Conservation (phyloP, 2,113 vertebrate genomes). For the Semnornis frantzii region DNA sequence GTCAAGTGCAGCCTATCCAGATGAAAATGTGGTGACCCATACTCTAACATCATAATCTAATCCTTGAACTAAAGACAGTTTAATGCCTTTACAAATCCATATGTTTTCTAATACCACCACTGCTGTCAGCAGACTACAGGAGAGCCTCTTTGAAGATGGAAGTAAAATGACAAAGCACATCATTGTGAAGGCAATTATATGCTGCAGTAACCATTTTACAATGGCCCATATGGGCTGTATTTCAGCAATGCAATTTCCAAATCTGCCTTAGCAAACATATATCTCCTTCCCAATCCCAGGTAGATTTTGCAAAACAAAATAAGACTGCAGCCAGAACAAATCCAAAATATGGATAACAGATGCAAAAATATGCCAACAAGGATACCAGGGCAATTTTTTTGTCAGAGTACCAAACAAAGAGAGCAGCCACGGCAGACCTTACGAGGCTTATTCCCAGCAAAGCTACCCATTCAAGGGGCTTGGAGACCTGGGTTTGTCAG, state of each 20-base stretch:
- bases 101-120: slow-evolving; percentile 69
- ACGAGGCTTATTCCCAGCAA: slow-evolving; percentile 26
- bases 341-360: slow-evolving; percentile 63
- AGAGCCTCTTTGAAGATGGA: slow-evolving; percentile 75
- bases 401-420: slow-evolving; percentile 39
- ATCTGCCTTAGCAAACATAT: slow-evolving; percentile 77
- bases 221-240: slow-evolving; percentile 76
- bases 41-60: slow-evolving; percentile 62
- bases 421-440: slow-evolving; percentile 5
- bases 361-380: slow-evolving; percentile 59
- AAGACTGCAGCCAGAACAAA: slow-evolving; percentile 51
- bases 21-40: slow-evolving; percentile 34
- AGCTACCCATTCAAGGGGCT: slow-evolving; percentile 43
- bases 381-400: slow-evolving; percentile 18
- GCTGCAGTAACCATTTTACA: slow-evolving; percentile 76
- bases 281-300: slow-evolving; percentile 73
- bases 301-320: slow-evolving; percentile 67
- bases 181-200: slow-evolving; percentile 80
- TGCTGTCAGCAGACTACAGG: slow-evolving; percentile 74
- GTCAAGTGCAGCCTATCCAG: not conserved
- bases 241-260: slow-evolving; percentile 81
- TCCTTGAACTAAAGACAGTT: slow-evolving; percentile 68
- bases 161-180: slow-evolving; percentile 79
- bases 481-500: slow-evolving; percentile 53
- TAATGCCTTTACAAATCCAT: slow-evolving; percentile 72